Conservation (phyloP, 2,888 invertebrate genomes). For the Poecilobothrus nobilitatus region DNA sequence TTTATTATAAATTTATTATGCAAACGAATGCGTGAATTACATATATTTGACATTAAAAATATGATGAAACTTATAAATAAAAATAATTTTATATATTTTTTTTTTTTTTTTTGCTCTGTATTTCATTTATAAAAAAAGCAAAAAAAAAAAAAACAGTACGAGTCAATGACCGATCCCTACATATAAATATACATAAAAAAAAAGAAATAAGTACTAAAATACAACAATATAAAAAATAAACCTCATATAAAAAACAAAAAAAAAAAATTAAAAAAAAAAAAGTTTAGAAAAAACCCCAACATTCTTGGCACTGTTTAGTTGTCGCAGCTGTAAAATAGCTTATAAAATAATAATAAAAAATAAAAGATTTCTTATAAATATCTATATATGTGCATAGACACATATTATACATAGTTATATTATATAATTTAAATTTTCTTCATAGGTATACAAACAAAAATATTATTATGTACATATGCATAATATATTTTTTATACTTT, state of each 20-base stretch:
- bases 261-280: no score
- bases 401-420: no score
- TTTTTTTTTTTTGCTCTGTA: background rate
- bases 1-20: constrained; percentile 1
- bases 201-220: no score
- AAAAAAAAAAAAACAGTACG: background rate
- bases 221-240: background rate
- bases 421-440: no score
- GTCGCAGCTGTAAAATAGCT: background rate
- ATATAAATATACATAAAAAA: background rate
- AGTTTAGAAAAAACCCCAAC: background rate
- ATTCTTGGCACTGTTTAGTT: background rate
- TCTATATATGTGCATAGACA: no score
- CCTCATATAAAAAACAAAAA: background rate
- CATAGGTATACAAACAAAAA: no score
- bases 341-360: no score
- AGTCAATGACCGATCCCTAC: constrained; percentile 6
- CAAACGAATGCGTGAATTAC: constrained; percentile 4
- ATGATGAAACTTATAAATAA: constrained; percentile 6
- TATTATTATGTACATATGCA: no score
- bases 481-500: no score
- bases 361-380: no score
- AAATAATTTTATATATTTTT: background rate
- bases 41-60: constrained; percentile 6
- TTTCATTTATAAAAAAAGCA: background rate